Conservation (phyloP, 2,113 vertebrate species). For the Burhinus oedicnemus region DNA sequence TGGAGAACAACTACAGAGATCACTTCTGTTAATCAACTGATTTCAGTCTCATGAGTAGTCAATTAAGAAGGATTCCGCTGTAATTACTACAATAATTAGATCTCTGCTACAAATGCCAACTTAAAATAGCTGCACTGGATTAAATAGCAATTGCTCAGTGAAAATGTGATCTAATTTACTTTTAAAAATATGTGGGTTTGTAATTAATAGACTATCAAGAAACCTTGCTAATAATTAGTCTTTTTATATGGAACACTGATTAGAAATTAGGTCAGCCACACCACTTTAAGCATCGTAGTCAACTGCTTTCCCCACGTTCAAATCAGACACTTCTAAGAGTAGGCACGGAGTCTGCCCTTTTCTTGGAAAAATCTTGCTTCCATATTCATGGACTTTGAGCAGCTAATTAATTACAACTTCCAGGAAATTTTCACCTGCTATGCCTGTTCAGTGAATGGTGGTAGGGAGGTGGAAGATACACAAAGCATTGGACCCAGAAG, state of each 20-base stretch:
- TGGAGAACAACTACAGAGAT: background rate
- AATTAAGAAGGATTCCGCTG: background rate
- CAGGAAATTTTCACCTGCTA: background rate
- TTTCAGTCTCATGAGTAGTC: background rate
- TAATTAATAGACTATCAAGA: background rate
- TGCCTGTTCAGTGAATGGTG: background rate
- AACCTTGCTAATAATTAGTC: background rate
- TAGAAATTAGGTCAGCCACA: background rate
- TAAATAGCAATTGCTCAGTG: background rate
- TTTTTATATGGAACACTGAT: background rate
- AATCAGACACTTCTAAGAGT: background rate
- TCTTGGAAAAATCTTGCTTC: background rate
- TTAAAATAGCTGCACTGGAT: background rate
- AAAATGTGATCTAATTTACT: background rate
- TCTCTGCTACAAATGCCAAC: background rate
- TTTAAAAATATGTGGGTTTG: background rate
- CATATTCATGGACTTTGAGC: background rate
- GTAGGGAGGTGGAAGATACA: background rate
- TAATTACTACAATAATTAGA: conserved; percentile 22
- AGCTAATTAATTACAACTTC: background rate
- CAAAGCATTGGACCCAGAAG: background rate
- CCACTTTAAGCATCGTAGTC: fast-evolving
- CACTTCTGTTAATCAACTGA: background rate
- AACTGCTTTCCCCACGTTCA: background rate
- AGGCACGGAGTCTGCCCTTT: background rate